phyloP scores from a whole-genome alignment of 92 coral and sea anemone species.

The Nematostella vectensis region DNA sequence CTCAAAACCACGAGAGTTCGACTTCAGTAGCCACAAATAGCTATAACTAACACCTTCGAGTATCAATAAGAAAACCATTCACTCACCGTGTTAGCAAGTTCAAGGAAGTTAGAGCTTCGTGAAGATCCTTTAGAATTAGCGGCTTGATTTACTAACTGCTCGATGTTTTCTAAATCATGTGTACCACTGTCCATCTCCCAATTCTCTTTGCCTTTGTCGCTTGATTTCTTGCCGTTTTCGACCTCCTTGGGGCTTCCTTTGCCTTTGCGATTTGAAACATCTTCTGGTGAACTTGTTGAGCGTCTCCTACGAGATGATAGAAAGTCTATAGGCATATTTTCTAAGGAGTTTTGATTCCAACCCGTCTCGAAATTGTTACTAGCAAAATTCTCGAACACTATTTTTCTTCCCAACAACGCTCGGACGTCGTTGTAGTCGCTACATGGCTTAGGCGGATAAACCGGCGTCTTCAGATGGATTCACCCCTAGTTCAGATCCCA shows the following conservation, averaged over 20 bases:
- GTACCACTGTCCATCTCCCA: conserved; percentile 87
- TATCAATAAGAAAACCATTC: conserved; percentile 6
- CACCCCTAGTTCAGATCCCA: neutral
- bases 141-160: conserved; percentile 73
- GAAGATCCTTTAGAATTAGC: conserved; percentile 73
- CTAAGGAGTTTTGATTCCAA: conserved; percentile 23
- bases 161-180: conserved; percentile 54
- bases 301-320: conserved; percentile 14
- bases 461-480: conserved; percentile 10
- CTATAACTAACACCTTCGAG: conserved; percentile 1
- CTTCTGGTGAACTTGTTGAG: conserved; percentile 30
- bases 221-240: conserved; percentile 21
- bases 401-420: conserved; percentile 51
- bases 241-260: conserved; percentile 9
- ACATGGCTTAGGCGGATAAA: conserved; percentile 57
- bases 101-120: conserved; percentile 84
- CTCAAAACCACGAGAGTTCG: neutral
- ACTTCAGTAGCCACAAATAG: conserved; percentile 10
- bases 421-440: conserved; percentile 41
- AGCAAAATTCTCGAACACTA: conserved; percentile 42
- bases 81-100: conserved; percentile 97
- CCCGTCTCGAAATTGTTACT: conserved; percentile 44
- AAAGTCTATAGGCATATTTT: conserved; percentile 27
- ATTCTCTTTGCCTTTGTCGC: conserved; percentile 59
- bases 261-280: conserved; percentile 13